A percentile compares a stretch with the other conserved stretches of the same genome.
Conservation (phyloP, 2,888 invertebrate species). For the Stenurella melanura region DNA sequence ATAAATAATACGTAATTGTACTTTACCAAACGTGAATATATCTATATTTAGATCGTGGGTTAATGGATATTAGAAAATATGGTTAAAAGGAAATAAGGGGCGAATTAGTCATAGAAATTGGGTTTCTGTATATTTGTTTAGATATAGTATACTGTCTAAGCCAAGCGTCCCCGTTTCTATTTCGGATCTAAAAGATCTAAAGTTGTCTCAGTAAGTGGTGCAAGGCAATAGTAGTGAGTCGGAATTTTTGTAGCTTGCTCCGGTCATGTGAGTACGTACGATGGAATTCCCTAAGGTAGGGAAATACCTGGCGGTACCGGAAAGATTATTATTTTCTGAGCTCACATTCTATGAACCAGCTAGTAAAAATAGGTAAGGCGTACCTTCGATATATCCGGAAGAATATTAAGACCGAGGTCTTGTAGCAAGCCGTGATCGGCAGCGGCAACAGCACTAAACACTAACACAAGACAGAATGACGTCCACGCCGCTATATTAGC, state of each 20-base stretch:
- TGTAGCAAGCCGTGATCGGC: slow-evolving; percentile 65
- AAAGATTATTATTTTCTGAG: slow-evolving; percentile 15
- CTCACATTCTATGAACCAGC: slow-evolving; percentile 19
- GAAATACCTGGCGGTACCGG: slow-evolving; percentile 60
- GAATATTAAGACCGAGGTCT: slow-evolving; percentile 67
- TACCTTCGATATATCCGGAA: slow-evolving; percentile 70
- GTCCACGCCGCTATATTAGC: slow-evolving; percentile 68
- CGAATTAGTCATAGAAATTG: neutral
- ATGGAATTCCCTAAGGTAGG: slow-evolving; percentile 62
- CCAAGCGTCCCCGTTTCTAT: slow-evolving; percentile 58
- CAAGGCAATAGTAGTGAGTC: slow-evolving; percentile 12
- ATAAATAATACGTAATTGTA: neutral
- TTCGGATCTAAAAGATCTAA: slow-evolving; percentile 46
- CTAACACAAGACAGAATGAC: slow-evolving; percentile 65
- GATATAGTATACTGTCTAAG: slow-evolving; percentile 43
- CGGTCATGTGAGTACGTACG: slow-evolving; percentile 54
- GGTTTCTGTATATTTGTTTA: slow-evolving; percentile 20
- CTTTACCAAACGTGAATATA: neutral
- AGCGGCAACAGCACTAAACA: slow-evolving; percentile 57
- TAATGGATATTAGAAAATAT: neutral
- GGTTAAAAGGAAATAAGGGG: neutral
- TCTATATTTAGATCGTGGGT: too few species aligned
- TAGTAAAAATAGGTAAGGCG: slow-evolving; percentile 21
- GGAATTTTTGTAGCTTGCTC: slow-evolving; percentile 44
- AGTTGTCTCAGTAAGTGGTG: slow-evolving; percentile 31